These are phyloP conservation scores for Odocoileus virginianus DNA, from an alignment of 2,113 vertebrate species.

Conservation along the genomic window DNA sequence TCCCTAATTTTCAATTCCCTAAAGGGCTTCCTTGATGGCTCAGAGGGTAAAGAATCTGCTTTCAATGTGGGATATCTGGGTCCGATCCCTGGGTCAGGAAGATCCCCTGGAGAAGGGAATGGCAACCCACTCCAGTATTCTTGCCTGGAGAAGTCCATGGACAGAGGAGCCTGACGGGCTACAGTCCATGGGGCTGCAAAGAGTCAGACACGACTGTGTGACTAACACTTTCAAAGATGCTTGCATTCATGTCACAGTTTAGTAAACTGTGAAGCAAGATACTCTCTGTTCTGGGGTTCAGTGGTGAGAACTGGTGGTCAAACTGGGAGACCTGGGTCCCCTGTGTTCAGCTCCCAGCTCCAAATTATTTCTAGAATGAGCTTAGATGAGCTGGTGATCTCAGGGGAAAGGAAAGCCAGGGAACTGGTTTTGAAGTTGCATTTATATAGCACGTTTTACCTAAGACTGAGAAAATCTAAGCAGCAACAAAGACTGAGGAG, in stretches of 20 bases:
- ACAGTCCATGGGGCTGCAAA: background rate
- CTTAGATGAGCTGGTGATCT: too few relatives aligned
- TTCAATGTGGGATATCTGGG: background rate
- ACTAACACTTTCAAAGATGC: background rate
- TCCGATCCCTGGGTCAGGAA: background rate
- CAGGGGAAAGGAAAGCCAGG: background rate
- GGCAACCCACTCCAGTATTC: background rate
- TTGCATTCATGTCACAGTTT: background rate
- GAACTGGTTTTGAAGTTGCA: background rate
- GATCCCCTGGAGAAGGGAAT: background rate
- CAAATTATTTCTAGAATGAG: background rate
- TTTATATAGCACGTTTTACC: background rate
- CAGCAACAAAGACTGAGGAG: background rate
- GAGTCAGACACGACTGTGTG: background rate
- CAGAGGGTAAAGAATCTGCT: background rate
- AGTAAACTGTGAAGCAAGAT: background rate
- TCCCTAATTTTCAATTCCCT: background rate
- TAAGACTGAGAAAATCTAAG: background rate
- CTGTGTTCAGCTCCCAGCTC: background rate
- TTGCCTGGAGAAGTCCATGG: background rate
- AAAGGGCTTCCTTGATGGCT: background rate
- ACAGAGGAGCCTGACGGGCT: background rate
- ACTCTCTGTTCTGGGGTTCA: background rate
- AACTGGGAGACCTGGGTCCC: background rate
- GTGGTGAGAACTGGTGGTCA: background rate